Conservation (phyloP, 2,113 vertebrate genomes). For the Hiodon alosoides region DNA sequence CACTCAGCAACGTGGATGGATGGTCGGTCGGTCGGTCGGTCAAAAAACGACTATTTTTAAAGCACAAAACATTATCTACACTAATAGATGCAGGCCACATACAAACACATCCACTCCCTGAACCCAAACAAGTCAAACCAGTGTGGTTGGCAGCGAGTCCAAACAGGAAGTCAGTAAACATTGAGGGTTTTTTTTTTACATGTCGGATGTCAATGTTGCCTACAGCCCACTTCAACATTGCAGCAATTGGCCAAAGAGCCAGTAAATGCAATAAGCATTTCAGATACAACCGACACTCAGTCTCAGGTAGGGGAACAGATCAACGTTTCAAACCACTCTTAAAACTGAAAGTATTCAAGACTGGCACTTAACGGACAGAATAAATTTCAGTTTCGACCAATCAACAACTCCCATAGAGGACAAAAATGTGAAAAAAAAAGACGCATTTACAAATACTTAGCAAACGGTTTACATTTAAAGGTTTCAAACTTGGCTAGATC, state of each 20-base stretch:
- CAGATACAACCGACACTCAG: not conserved
- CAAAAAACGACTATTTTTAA: no score
- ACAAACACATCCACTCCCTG: conserved; percentile 1
- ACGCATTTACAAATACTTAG: no score
- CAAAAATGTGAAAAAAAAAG: no score
- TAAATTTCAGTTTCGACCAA: no score
- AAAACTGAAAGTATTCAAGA: not conserved
- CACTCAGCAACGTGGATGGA: not conserved
- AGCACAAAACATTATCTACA: no score
- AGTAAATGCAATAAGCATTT: no score
- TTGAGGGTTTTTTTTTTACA: not conserved
- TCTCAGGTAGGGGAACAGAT: no score
- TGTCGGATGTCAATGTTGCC: not conserved
- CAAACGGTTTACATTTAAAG: no score
- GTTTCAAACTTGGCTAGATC: no score
- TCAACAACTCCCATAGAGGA: no score
- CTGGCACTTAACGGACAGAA: not conserved
- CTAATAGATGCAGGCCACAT: conserved; percentile 1
- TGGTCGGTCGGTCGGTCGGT: not conserved
- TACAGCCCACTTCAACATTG: not conserved
- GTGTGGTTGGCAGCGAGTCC: conserved; percentile 20
- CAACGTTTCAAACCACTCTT: not conserved
- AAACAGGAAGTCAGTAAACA: conserved; percentile 18
- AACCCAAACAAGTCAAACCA: conserved; percentile 44
- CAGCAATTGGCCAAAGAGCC: not conserved